Evolutionary conservation across 2,113 vertebrate genomes (phyloP).

Genomic region (Chloropsis cyanopogon): DNA sequence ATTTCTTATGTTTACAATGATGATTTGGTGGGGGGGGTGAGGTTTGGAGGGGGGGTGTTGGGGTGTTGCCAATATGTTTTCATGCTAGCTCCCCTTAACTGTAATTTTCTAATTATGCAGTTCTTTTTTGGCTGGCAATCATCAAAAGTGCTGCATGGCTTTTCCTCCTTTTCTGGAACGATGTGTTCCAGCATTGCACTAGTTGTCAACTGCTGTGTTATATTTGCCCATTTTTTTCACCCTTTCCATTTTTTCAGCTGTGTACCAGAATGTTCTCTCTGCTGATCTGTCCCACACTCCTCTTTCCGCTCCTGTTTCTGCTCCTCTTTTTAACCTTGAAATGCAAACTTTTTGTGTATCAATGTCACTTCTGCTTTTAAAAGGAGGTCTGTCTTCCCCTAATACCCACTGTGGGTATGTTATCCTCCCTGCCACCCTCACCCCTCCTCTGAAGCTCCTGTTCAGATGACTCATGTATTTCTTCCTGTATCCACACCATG

Average conservation of each 20-base stretch:
- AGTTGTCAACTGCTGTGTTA: not conserved
- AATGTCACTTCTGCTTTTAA: not conserved
- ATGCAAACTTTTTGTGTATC: not conserved
- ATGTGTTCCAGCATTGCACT: not conserved
- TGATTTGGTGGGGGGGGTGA: not conserved
- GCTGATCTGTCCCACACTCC: not conserved
- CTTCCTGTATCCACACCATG: not conserved
- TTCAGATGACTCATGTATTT: not conserved
- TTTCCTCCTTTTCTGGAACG: not conserved
- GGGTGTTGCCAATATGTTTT: not conserved
- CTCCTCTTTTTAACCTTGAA: not conserved
- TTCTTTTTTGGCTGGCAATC: not conserved
- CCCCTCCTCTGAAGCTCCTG: not conserved
- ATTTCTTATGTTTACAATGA: not conserved
- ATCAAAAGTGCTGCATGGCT: not conserved
- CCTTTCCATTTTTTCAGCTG: not conserved
- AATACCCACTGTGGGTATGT: not conserved
- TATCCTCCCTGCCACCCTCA: not conserved
- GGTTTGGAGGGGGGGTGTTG: fast-evolving
- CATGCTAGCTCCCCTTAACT: not conserved
- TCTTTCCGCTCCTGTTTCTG: not conserved
- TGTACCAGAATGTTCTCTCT: not conserved
- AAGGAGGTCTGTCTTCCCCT: not conserved
- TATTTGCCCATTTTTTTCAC: not conserved
- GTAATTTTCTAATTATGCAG: not conserved